Evolutionary conservation across 2,888 invertebrate genomes (phyloP), one percentile per base, ranked within the genome.

Genomic region (Ellobium chinense): DNA sequence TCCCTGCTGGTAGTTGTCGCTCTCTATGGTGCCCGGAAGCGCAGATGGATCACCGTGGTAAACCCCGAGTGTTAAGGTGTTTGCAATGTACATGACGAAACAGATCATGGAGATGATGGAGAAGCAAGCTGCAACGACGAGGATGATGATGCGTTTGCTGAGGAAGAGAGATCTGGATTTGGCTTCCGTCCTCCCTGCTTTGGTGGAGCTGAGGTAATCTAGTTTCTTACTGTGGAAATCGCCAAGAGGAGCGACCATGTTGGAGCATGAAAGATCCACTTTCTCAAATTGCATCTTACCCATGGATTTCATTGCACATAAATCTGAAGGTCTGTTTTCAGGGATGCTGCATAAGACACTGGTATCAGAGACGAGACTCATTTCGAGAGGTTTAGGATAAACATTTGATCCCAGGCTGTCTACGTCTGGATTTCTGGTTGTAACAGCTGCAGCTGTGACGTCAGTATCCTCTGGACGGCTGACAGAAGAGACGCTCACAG

Each of bases 151-250:
- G 1, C 69, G 60, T 36, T 60, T 68, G 31, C 54, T 68, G 34
- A 39, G 46, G n/a, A 60, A 60, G n/a, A n/a, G 9, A 12, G 7
- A 12, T 31, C 5, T 21, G 24, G 27, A 12, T 27, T 62, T 46
- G 1, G 31, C 1, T 36, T 24, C 21, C 9, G 46, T 46, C n/a
- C n/a, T n/a, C n/a, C n/a, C n/a, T n/a, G n/a, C n/a, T 46, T 46
- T 46, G 46, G 9, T 12, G 46, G 46, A 46, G 18, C 18, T 39
- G 18, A 78, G 69, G 3, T 58, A 39, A 12, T 60, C 56, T 5
- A 78, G 62, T 24, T 78, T 78, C 39, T 56, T 36, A 9, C 1
- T 29, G 54, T 78, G 72, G n/a, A 78, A 72, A 4, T 78, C 78
- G 0, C 63, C 78, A 2, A 78, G 36, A 2, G 70, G 54, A 4